A percentile compares a stretch with the other conserved stretches of the same genome.
Conservation (phyloP, 2,888 invertebrate genomes). For the Trisateles emortualis region DNA sequence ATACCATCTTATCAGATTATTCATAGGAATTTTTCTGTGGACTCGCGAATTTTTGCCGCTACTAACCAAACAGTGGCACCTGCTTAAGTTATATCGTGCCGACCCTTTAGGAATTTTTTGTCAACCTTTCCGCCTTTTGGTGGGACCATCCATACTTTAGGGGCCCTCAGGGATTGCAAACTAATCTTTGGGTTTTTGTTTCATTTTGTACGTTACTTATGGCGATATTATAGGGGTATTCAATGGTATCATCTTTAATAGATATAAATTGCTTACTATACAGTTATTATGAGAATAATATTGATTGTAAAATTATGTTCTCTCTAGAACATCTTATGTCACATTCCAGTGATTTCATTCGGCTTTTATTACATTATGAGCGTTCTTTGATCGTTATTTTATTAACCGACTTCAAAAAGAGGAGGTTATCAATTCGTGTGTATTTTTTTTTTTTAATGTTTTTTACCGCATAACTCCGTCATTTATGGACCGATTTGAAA, state of each 20-base stretch:
- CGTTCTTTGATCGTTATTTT: too few species aligned
- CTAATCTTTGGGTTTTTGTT: conserved; percentile 42
- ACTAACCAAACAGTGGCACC: conserved; percentile 42
- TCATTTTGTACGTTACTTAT: conserved; percentile 35
- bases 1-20: conserved; percentile 39
- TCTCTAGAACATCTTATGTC: too few species aligned
- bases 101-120: conserved; percentile 38
- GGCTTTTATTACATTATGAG: too few species aligned
- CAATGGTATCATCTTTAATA: conserved; percentile 9
- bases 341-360: too few species aligned
- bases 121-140: conserved; percentile 17
- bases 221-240: conserved; percentile 28
- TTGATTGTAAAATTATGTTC: too few species aligned
- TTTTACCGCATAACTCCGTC: too few species aligned
- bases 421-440: too few species aligned
- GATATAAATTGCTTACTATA: neutral
- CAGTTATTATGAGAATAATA: neutral
- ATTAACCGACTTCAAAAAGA: too few species aligned
- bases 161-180: conserved; percentile 21
- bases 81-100: conserved; percentile 40
- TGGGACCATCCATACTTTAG: conserved; percentile 20
- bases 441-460: too few species aligned
- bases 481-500: too few species aligned
- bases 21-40: conserved; percentile 34
- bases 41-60: conserved; percentile 31